Percentiles rank a stretch among this genome's conserved stretches.
phyloP scores from a whole-genome alignment of 2,888 invertebrate species.

The Morpho deidamia region DNA sequence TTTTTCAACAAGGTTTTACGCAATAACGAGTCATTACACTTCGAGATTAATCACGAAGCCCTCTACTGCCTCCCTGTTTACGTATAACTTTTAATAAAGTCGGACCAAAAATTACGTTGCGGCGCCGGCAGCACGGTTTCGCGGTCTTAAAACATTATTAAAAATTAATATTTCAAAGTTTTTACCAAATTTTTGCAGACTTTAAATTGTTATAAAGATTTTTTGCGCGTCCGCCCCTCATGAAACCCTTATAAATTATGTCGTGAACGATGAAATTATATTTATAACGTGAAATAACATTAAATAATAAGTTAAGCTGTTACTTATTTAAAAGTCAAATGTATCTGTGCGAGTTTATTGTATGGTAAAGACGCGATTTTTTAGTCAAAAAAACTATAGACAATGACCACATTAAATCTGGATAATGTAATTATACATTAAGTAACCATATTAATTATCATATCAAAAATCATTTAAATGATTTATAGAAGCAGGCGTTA shows the following conservation, averaged over 20 bases:
- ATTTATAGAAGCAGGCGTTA: too few relatives aligned
- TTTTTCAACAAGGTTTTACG: too few relatives aligned
- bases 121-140: conserved; percentile 22
- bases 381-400: too few relatives aligned
- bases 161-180: conserved; percentile 27
- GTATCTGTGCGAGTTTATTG: too few relatives aligned
- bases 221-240: neutral
- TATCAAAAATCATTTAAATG: too few relatives aligned
- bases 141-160: conserved; percentile 25
- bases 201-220: conserved; percentile 20
- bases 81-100: conserved; percentile 61
- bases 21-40: too few relatives aligned
- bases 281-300: neutral
- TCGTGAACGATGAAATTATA: neutral
- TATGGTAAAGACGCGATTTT: too few relatives aligned
- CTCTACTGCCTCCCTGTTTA: conserved; percentile 1
- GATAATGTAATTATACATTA: too few relatives aligned
- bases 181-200: conserved; percentile 14
- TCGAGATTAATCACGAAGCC: neutral
- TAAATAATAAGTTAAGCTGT: too few relatives aligned
- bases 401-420: too few relatives aligned
- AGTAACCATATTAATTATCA: too few relatives aligned
- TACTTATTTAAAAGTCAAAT: too few relatives aligned
- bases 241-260: neutral
- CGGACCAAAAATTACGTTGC: conserved; percentile 35